These are phyloP conservation scores for Dinoponera quadriceps DNA, from an alignment of 1,140 invertebrate genomes.

Conservation along the genomic window DNA sequence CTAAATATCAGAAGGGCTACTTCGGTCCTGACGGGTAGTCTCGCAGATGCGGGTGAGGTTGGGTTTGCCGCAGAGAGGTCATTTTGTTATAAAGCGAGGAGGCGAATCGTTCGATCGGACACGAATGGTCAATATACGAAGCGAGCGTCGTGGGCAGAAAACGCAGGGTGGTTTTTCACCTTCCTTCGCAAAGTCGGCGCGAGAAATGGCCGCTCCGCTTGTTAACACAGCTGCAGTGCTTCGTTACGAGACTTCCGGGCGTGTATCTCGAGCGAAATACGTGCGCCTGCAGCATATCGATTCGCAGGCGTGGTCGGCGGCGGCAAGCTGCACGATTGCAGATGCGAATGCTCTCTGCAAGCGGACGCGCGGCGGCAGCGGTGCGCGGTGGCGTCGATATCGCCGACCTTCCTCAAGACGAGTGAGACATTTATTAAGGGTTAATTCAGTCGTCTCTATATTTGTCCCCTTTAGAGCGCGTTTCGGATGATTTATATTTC, in stretches of 20 bases:
- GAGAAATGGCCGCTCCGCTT: neutral
- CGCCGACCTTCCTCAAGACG: neutral
- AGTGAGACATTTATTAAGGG: neutral
- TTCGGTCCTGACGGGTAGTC: neutral
- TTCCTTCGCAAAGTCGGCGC: neutral
- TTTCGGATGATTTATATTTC: too few relatives aligned
- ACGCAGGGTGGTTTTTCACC: neutral
- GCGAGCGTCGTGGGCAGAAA: too few relatives aligned
- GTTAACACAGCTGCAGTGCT: neutral
- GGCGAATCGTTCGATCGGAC: neutral
- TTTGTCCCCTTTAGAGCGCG: neutral
- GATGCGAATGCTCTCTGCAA: slow-evolving; percentile 28
- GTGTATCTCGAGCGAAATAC: slow-evolving; percentile 31
- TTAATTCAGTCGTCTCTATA: neutral
- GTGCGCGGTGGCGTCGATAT: neutral
- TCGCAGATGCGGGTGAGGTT: neutral
- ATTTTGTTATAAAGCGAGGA: neutral
- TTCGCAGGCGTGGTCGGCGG: slow-evolving; percentile 35
- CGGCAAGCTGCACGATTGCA: slow-evolving; percentile 8
- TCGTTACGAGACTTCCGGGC: neutral
- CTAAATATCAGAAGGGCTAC: neutral
- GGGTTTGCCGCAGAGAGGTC: neutral
- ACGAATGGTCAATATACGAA: too few relatives aligned
- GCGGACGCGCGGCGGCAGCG: neutral
- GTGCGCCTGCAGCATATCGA: slow-evolving; percentile 45